These are phyloP conservation scores for Ctenopoma multispine DNA, from an alignment of 2,797 vertebrate genomes.

Conservation along the genomic window DNA sequence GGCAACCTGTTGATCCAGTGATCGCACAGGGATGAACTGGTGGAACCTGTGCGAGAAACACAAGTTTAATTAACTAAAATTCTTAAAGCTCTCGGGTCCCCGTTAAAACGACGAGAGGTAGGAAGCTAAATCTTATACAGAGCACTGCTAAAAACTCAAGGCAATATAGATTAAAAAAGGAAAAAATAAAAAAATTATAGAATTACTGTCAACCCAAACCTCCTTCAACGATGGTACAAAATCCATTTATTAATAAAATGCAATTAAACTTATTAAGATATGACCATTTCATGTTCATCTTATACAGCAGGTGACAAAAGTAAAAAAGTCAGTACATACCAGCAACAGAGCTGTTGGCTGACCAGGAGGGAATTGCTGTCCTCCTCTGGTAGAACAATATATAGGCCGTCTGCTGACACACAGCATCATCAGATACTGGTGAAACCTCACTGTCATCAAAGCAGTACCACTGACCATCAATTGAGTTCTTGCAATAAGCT, in stretches of 20 bases:
- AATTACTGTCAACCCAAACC: too few species aligned
- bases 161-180: too few species aligned
- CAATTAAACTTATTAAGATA: background rate
- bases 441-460: conserved; percentile 98
- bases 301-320: background rate
- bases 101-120: too few species aligned
- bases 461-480: conserved; percentile 99
- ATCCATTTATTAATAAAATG: background rate
- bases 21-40: conserved; percentile 97
- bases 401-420: conserved; percentile 95
- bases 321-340: conserved; percentile 78
- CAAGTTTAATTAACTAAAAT: background rate
- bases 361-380: conserved; percentile 96
- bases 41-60: conserved; percentile 87
- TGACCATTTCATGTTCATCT: background rate
- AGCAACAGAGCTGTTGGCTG: conserved; percentile 97
- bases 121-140: too few species aligned
- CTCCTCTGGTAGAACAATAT: conserved; percentile 98
- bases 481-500: conserved; percentile 98
- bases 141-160: too few species aligned
- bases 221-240: too few species aligned
- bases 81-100: too few species aligned
- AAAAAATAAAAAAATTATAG: too few species aligned
- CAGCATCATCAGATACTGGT: conserved; percentile 91
- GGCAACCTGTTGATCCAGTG: conserved; percentile 98